Base-by-base conservation (phyloP, 1,140 invertebrate species). In the Gonioctena quinquepunctata region DNA sequence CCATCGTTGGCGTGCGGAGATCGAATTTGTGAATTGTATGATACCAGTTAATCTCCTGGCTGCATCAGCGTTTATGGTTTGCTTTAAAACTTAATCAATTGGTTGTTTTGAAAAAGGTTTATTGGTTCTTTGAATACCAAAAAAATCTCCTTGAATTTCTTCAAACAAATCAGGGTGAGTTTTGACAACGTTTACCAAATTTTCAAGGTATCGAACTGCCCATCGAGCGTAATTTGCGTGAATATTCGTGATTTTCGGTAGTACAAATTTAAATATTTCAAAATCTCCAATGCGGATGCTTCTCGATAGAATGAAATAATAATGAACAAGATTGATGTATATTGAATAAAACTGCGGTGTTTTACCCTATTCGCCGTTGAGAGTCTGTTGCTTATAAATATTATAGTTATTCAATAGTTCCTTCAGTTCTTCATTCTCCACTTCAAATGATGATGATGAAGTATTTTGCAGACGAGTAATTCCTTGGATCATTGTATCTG, bases 61-160 rank as follows among this genome's bases (percentile, higher is more conserved):
- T 13, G 75, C 78, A 73, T 81, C 79, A 26, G 76, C 77, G 61
- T 80, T 82, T 5, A 79, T 75, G 0, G 78, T 80, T 74, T 78
- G 77, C 52, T 81, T 76, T 0, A 79, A 21, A 13, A 70, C 70
- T n/a, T 79, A 60, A 66, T 80, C 77, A 25, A 79, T 74, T 21
- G 13, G 77, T 42, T 73, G 70, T 66, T 68, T 66, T 1, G 78
- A 79, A 52, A 79, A 78, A 23, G 74, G 57, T 61, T 77, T 77
- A 16, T 60, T 48, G 6, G 76, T 77, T 33, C 75, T 60, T 71
- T 66, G 71, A 42, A 80, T 72, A 19, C 76, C 74, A 62, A 79
- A 74, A 62, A 49, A 72, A 48, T 77, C 75, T 62, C 75, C 59
- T 67, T 77, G 22, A 25, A 80, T 66, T 25, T 72, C n/a, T 3